Base-by-base conservation (phyloP, 2,888 invertebrate species). In the Drosophila lutescens region DNA sequence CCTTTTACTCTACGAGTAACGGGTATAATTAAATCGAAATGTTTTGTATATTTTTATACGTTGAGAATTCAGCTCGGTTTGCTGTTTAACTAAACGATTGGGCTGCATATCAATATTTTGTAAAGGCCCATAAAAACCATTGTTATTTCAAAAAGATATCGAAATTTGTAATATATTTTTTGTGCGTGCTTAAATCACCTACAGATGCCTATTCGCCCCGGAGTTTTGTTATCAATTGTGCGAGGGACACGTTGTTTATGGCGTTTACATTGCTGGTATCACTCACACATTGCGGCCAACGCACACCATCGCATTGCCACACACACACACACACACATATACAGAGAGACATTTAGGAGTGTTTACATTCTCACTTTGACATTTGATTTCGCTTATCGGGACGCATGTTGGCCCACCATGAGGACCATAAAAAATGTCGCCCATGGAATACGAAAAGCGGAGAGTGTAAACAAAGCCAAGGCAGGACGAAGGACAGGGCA, bases 361-460 rank as follows among this genome's bases (percentile, higher is more conserved):
- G 86, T 86, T 82, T 76, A 84, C 81, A 82, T 81, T 86, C 71
- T 76, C 81, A 76, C 79, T 70, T 84, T 79, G 85, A 82, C 87
- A 86, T 82, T 82, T 82, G 81, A 81, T 86, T 86, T 84, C 77
- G 85, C 82, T 82, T 86, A 82, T 86, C 81, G 72, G 74, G 72
- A 62, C 59, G 77, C 74, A 36, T 65, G 65, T 26, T 38, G 23
- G 66, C 38, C 66, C 68, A 61, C 80, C 71, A 55, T 38, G 56
- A 47, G 73, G 56, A 44, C 77, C 78, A 78, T 80, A 86, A 86
- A 80, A 84, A 86, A 70, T 69, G 73, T 86, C 73, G 54, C 84
- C 80, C 66, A 76, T 83, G 66, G 72, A 46, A 72, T 32, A 57
- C 62, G 44, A 34, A 61, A 8, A 7, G 30, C 36, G 23, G 32